A percentile compares a stretch with the other conserved stretches of the same genome.
Conservation (phyloP, 2,888 invertebrate species). For the Ichneumon xanthorius region DNA sequence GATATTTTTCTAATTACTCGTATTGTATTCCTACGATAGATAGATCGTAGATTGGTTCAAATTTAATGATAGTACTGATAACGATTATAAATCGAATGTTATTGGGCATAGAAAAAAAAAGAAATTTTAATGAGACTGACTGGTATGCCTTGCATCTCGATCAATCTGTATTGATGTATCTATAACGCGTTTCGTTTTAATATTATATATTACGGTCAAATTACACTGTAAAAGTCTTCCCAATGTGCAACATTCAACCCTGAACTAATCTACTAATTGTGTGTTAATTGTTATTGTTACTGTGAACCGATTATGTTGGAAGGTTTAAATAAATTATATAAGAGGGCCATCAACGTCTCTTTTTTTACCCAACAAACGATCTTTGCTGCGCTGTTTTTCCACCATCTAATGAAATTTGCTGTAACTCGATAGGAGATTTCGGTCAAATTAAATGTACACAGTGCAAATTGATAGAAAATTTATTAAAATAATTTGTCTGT, state of each 20-base stretch:
- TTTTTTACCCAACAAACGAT: not conserved
- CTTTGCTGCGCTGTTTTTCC: not conserved
- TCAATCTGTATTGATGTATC: constrained; percentile 49
- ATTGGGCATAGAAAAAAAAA: constrained; percentile 14
- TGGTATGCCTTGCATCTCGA: constrained; percentile 77
- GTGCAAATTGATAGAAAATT: not conserved
- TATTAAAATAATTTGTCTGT: not conserved
- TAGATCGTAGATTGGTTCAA: constrained; percentile 20
- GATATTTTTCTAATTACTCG: constrained; percentile 64
- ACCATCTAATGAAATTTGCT: not conserved
- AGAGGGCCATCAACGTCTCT: constrained; percentile 34
- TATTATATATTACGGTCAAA: constrained; percentile 30
- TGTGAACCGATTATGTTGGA: constrained; percentile 59
- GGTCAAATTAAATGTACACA: not conserved
- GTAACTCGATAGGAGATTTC: not conserved
- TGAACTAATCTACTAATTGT: constrained; percentile 53
- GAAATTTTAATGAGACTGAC: constrained; percentile 79
- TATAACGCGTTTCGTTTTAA: constrained; percentile 29
- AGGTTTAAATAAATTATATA: constrained; percentile 66
- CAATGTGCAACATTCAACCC: constrained; percentile 58
- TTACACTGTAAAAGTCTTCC: constrained; percentile 63
- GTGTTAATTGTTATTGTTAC: constrained; percentile 67
- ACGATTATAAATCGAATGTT: constrained; percentile 32
- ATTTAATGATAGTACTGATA: constrained; percentile 17
- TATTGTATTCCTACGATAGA: constrained; percentile 16